These are phyloP conservation scores for Sarcophaga rosellei DNA, from an alignment of 2,888 invertebrate species.

Conservation along the genomic window DNA sequence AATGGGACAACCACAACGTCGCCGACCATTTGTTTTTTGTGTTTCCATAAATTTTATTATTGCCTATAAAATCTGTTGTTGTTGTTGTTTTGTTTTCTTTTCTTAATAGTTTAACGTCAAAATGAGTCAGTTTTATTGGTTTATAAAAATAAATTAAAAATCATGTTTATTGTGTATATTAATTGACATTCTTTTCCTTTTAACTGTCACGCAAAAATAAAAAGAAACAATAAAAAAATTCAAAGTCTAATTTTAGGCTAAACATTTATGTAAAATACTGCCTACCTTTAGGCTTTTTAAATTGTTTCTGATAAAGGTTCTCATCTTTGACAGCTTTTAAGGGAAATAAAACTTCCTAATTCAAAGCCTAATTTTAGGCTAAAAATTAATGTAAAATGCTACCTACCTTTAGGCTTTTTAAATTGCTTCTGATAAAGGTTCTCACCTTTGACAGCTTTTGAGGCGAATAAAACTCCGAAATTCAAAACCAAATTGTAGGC, in stretches of 20 bases:
- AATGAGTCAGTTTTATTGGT: conserved; percentile 44
- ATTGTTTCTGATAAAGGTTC: neutral
- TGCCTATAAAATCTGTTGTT: conserved; percentile 27
- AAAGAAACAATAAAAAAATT: no score
- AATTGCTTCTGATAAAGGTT: no score
- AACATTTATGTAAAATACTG: neutral
- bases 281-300: neutral
- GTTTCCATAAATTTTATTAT: conserved; percentile 40
- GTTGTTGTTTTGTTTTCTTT: neutral
- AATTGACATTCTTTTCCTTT: neutral
- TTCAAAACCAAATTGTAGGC: no score
- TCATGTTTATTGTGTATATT: neutral
- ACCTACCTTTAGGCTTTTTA: no score
- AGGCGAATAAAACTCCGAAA: no score
- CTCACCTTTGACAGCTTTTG: no score
- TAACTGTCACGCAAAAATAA: neutral
- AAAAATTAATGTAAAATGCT: no score
- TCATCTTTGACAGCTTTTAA: no score
- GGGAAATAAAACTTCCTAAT: no score
- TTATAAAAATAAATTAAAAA: conserved; percentile 32
- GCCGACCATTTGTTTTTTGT: conserved; percentile 10
- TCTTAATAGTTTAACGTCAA: conserved; percentile 34
- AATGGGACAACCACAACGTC: conserved; percentile 1
- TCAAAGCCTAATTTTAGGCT: no score
- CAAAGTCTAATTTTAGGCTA: neutral